Base-by-base conservation (phyloP, 2,888 invertebrate genomes). In the Sphecodes monilicornis region DNA sequence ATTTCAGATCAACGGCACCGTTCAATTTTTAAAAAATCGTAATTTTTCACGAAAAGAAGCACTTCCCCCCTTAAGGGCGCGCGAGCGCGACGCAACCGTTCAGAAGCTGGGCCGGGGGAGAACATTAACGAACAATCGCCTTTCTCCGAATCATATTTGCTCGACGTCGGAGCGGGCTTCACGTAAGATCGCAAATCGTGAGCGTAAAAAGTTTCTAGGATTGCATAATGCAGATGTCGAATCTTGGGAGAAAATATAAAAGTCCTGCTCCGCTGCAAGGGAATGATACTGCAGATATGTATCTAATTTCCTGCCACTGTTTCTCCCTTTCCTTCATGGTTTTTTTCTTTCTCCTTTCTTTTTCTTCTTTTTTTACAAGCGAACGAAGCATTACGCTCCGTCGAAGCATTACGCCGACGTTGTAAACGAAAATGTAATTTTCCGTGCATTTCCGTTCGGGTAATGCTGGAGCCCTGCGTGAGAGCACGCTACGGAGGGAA, bases 381-480 rank as follows among this genome's bases (percentile, higher is more conserved):
- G 32, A 11, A 26, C 41, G 43, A 43, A 39, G 71, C n/a, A n/a
- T n/a, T n/a, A n/a, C n/a, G n/a, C 29, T 71, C 22, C 46, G 22
- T 46, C 18, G 6, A 11, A 18, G 46, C 68, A 18, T 74, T 79
- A 43, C 32, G 41, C 32, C 60, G 60, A 22, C 29, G 43, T 29
- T 39, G 76, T 68, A 69, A 60, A 81, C 71, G 69, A 83, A 83
- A 81, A 75, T 71, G 41, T 71, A 82, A 83, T 81, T 80, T 46
- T 66, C 76, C 29, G 54, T 80, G 69, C 60, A 83, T 75, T 83
- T 83, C 71, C 60, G 60, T 60, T 60, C 60, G 60, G 29, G 46
- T 46, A 46, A 46, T 46, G 46, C 46, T 18, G 18, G 46, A 46
- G 22, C 6, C 46, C 46, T 46, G 46, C 46, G 46, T 46, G 46